Evolutionary conservation across 2,113 vertebrate species (phyloP).

Genomic region (Falco punctatus): DNA sequence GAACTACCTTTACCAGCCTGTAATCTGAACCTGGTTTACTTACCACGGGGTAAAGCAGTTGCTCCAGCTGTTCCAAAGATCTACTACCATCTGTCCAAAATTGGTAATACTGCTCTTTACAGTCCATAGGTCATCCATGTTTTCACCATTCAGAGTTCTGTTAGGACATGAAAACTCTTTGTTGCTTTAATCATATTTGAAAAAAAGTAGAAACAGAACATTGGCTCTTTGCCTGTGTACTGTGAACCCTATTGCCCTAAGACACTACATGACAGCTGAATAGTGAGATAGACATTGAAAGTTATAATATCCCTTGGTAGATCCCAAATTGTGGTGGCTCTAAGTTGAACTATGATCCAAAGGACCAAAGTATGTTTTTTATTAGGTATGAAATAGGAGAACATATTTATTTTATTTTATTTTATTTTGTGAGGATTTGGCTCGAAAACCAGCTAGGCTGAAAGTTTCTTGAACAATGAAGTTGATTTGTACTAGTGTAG

Average conservation of each 20-base stretch:
- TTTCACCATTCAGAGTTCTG: neutral
- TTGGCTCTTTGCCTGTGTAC: neutral
- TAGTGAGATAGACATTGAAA: neutral
- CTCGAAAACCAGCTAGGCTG: neutral
- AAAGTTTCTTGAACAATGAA: neutral
- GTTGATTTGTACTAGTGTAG: neutral
- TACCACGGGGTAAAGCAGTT: neutral
- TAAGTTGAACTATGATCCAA: neutral
- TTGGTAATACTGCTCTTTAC: neutral
- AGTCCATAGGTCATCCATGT: neutral
- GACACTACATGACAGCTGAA: neutral
- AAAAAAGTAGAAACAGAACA: neutral
- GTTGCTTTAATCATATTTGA: neutral
- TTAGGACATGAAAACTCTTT: neutral
- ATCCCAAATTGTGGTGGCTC: neutral
- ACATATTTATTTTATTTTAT: neutral
- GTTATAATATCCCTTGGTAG: neutral
- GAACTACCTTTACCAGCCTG: neutral
- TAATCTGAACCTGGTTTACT: neutral
- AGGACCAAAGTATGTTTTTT: neutral
- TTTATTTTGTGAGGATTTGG: neutral
- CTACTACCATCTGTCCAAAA: neutral
- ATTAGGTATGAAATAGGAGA: neutral
- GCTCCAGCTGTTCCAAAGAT: neutral
- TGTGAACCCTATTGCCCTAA: neutral